A percentile compares a stretch with the other conserved stretches of the same genome.
Conservation (phyloP, 2,797 vertebrate genomes). For the Diplodus sargus region DNA sequence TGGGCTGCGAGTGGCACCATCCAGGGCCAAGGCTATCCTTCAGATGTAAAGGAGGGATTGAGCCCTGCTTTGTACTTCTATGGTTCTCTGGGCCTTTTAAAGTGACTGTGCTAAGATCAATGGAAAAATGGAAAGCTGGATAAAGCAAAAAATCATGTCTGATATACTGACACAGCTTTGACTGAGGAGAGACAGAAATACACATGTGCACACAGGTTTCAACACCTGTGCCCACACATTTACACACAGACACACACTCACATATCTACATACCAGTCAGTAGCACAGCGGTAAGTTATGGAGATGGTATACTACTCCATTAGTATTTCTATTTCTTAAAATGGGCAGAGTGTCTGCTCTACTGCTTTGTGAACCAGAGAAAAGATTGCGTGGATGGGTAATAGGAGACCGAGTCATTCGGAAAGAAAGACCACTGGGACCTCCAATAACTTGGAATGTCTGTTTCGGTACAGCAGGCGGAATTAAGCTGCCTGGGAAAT, state of each 20-base stretch:
- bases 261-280: background rate
- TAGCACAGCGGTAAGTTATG: slow-evolving; percentile 1
- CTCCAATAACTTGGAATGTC: slow-evolving; percentile 18
- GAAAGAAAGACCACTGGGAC: slow-evolving; percentile 33
- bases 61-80: slow-evolving; percentile 69
- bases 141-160: slow-evolving; percentile 62
- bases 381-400: slow-evolving; percentile 20
- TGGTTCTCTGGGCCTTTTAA: slow-evolving; percentile 62
- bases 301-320: background rate
- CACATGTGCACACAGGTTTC: slow-evolving; percentile 1
- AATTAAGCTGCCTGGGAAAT: slow-evolving; percentile 53
- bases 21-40: slow-evolving; percentile 57
- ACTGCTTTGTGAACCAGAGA: slow-evolving; percentile 3
- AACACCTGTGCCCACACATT: background rate
- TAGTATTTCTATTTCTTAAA: slow-evolving; percentile 27
- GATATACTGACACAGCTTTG: slow-evolving; percentile 67
- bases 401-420: slow-evolving; percentile 21
- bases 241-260: background rate
- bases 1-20: slow-evolving; percentile 47
- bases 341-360: background rate
- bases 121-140: slow-evolving; percentile 65
- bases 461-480: slow-evolving; percentile 10
- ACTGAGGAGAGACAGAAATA: slow-evolving; percentile 6
- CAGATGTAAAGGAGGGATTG: slow-evolving; percentile 57
- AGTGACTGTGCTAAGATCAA: slow-evolving; percentile 64